These are phyloP conservation scores for Tachuris rubrigastra DNA, from an alignment of 2,113 vertebrate genomes.

Conservation along the genomic window DNA sequence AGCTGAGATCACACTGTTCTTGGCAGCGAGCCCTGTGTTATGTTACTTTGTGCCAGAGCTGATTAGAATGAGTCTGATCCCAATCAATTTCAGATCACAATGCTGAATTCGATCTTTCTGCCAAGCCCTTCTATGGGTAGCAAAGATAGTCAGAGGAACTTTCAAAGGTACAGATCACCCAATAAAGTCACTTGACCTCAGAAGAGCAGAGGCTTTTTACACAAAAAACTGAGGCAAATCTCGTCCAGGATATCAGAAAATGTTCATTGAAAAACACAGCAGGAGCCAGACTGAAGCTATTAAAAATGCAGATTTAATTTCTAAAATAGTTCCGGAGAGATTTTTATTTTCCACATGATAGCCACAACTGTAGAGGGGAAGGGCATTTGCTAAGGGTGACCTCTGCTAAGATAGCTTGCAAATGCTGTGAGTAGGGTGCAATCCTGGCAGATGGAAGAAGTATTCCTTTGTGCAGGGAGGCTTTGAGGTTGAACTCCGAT, in stretches of 20 bases:
- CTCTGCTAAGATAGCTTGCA: not conserved
- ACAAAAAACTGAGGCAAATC: not conserved
- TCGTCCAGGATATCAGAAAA: not conserved
- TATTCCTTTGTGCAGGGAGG: not conserved
- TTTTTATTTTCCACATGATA: not conserved
- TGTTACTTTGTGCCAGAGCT: slow-evolving; percentile 21
- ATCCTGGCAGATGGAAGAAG: not conserved
- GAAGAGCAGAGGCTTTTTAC: not conserved
- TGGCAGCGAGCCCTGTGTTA: slow-evolving; percentile 26
- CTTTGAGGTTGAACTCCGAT: not conserved
- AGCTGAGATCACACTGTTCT: slow-evolving; percentile 36
- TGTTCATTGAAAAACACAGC: not conserved
- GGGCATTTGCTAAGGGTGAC: not conserved
- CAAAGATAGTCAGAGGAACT: slow-evolving; percentile 7
- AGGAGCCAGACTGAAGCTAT: not conserved
- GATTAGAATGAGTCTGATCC: slow-evolving; percentile 42
- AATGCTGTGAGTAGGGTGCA: not conserved
- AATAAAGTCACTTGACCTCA: not conserved
- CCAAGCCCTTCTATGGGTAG: not conserved
- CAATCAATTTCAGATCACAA: slow-evolving; percentile 47
- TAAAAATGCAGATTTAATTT: slow-evolving; percentile 46
- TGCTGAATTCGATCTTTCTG: not conserved
- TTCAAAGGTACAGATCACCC: slow-evolving; percentile 5
- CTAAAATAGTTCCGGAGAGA: not conserved
- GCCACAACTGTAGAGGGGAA: not conserved